Evolutionary conservation across 2,797 vertebrate genomes (phyloP).

Genomic region (Xiphorhynchus erythropygius): DNA sequence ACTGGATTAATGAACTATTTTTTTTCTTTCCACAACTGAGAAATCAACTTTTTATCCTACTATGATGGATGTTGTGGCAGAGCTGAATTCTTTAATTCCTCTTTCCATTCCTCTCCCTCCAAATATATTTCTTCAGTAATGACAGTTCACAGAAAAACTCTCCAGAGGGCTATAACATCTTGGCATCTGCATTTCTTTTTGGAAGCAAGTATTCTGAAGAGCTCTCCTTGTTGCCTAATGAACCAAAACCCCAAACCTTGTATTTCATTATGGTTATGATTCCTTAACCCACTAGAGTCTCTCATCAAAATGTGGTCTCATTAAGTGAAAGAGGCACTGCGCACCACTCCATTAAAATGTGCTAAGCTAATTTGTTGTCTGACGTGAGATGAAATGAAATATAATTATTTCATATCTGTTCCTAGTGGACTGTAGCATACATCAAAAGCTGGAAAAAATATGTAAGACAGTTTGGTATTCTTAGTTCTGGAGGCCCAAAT

Average conservation of each 20-base stretch:
- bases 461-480: neutral
- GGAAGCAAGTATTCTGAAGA: conserved; percentile 64
- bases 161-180: conserved; percentile 44
- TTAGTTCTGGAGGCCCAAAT: neutral
- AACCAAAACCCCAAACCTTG: conserved; percentile 72
- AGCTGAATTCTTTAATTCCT: conserved; percentile 20
- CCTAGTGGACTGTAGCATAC: conserved; percentile 13
- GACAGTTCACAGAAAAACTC: conserved; percentile 43
- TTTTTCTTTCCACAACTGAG: neutral
- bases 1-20: neutral
- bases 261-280: conserved; percentile 75
- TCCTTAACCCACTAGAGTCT: conserved; percentile 72
- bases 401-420: conserved; percentile 64
- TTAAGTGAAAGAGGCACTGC: conserved; percentile 70
- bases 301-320: conserved; percentile 73
- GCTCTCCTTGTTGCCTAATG: conserved; percentile 73
- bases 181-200: conserved; percentile 60
- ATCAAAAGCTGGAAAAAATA: conserved; percentile 14
- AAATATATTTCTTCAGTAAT: conserved; percentile 31
- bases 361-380: conserved; percentile 68
- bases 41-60: neutral
- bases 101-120: neutral
- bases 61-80: neutral
- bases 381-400: conserved; percentile 60
- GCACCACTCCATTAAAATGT: conserved; percentile 69